Percentiles rank a stretch among this genome's conserved stretches.
phyloP scores from a whole-genome alignment of 2,888 invertebrate genomes.

The Thymelicus lineola region DNA sequence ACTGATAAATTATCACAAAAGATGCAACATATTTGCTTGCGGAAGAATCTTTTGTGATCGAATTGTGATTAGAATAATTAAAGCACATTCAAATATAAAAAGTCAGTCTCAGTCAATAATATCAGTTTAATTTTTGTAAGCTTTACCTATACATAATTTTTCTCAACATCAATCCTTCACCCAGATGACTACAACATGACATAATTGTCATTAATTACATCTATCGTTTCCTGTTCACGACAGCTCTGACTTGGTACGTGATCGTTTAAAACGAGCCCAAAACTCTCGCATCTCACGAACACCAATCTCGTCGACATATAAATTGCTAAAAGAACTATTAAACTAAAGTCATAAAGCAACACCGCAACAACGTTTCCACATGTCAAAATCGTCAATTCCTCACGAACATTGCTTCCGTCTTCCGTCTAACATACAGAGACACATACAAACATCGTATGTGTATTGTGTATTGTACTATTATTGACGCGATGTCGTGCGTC shows the following conservation, averaged over 20 bases:
- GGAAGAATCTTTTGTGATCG: no score
- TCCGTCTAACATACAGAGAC: neutral
- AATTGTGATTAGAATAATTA: no score
- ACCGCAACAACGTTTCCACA: conserved; percentile 7
- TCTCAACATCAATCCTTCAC: no score
- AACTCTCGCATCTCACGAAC: neutral
- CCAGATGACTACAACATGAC: no score
- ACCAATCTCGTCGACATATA: neutral
- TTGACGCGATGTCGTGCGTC: neutral
- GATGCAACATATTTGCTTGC: no score
- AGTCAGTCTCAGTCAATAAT: no score
- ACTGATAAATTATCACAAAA: no score
- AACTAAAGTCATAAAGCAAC: neutral
- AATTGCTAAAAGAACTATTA: neutral
- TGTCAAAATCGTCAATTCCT: neutral
- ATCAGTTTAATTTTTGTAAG: no score
- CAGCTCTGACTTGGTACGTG: neutral
- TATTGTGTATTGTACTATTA: neutral
- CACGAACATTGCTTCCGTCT: neutral
- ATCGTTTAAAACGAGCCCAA: neutral
- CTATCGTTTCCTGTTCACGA: neutral
- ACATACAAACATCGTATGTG: neutral
- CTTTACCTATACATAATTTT: no score
- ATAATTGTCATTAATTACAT: no score
- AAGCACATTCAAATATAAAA: no score